Base-by-base conservation (phyloP, 2,888 invertebrate genomes). In the Polymixis lichenea region DNA sequence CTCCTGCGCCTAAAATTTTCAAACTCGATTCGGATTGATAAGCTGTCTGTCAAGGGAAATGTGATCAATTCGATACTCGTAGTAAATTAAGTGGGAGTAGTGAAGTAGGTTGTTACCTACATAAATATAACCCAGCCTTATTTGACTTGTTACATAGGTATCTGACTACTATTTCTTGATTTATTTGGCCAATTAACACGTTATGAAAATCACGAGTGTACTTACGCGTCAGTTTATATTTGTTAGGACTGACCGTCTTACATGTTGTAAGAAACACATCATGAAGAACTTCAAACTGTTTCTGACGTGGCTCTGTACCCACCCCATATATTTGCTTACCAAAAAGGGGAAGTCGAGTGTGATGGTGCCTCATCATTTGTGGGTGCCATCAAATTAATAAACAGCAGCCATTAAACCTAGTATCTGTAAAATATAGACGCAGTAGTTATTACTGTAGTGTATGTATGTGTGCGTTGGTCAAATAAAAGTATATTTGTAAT, bases 11-110 rank as follows among this genome's bases (percentile, higher is more conserved):
- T 64, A 62, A 53, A 72, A 73, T 80, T 83, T 76, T 28, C 61
- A 58, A 32, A 67, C 15, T 25, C 19, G 38, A 22, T 38, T 70
- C 51, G n/a, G 51, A 60, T 62, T 83, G 75, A 83, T 73, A 56
- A 65, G n/a, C 62, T 69, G 62, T 58, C 78, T 56, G 58, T 82
- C 68, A 51, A n/a, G 11, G 70, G 28, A 81, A 74, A 56, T 67
- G 32, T 64, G 58, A 49, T 71, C 60, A 68, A 74, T 60, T 32
- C 22, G 38, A 38, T 62, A 9, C 38, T 46, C 4, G 17, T 32
- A 11, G 28, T 1, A 46, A 51, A 67, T 56, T 32, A 66, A 56
- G 25, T 43, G 28, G n/a, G 13, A n/a, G 9, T 55, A 65, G 17
- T 19, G 43, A 19, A 22, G 51, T n/a, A 49, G 55, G 68, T 68